A percentile compares a stretch with the other conserved stretches of the same genome.
Evolutionary conservation across 2,888 invertebrate genomes (phyloP).

Genomic region (Lycia hirtaria): DNA sequence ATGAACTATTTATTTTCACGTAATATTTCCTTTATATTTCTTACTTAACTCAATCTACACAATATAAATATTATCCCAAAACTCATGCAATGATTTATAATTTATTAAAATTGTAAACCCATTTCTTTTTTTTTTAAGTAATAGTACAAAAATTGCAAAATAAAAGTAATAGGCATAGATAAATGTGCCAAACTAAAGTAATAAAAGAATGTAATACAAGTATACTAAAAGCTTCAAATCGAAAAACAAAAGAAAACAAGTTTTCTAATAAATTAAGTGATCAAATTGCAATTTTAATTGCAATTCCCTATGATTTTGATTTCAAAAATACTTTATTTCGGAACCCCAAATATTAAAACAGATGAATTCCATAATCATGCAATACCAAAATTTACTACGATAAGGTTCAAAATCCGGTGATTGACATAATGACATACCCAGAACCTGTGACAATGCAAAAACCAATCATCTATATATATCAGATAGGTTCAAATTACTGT

Average conservation of each 20-base stretch:
- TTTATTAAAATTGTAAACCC: not conserved
- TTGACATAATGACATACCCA: not conserved
- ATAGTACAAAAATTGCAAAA: too few relatives aligned
- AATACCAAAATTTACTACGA: not conserved
- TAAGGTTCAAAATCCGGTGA: not conserved
- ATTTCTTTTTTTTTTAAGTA: too few relatives aligned
- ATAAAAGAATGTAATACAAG: not conserved
- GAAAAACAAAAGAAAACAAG: not conserved
- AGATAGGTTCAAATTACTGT: not conserved
- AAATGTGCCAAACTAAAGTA: not conserved
- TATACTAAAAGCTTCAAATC: not conserved
- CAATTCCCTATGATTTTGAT: too few relatives aligned
- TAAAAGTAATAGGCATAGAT: not conserved
- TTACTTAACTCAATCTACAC: not conserved
- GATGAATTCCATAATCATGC: not conserved
- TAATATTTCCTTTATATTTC: too few relatives aligned
- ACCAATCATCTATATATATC: not conserved
- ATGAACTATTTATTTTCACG: not conserved
- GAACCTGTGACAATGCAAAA: not conserved
- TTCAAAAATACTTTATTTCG: too few relatives aligned
- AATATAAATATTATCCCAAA: not conserved
- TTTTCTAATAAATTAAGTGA: too few relatives aligned
- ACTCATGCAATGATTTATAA: constrained; percentile 1
- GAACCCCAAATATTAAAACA: not conserved
- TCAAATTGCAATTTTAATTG: too few relatives aligned